Base-by-base conservation (phyloP, 1,140 invertebrate genomes). In the Zaprionus ornatus region DNA sequence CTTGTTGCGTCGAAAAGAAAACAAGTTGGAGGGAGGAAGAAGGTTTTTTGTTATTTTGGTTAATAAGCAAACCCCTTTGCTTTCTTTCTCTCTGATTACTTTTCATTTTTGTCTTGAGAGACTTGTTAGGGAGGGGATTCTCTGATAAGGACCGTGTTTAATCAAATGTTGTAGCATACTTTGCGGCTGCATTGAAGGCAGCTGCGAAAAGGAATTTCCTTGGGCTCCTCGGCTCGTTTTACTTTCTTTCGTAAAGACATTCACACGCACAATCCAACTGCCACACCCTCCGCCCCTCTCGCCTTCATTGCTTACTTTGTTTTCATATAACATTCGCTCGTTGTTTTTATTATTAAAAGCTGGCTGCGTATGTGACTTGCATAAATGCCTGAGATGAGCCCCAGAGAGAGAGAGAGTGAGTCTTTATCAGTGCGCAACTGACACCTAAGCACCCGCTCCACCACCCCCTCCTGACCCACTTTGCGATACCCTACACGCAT, bases 301-400 rank as follows among this genome's bases (percentile, higher is more conserved):
- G 32, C 55, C 40, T 19, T 21, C 17, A 52, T 40, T 59, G 60
- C 62, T 75, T 76, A 67, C 68, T 72, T 87, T 87, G 73, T 83
- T 87, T 88, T 87, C 77, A 60, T 88, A 83, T 88, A 90, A 90
- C 75, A 75, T 66, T 62, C 59, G 85, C 84, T 88, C 80, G 80
- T 87, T 87, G 84, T 88, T 88, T 88, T 88, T 88, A 90, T 88
- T 88, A 90, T 88, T 88, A 88, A 88, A 88, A 88, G 85, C 85
- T 90, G 75, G 61, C 78, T 88, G 81, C 62, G 85, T 90, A 90
- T 88, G 85, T 88, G 85, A 90, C 84, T 88, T 90, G 84, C 85
- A 88, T 88, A 88, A 90, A 90, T 71, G 68, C 66, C 40, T 0
- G 13, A 52, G 59, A 56, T 45, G 42, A 70, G 73, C 32, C n/a